Evolutionary conservation across 30 jellyfish, hydroid and myxozoan genomes (phyloP).

Genomic region (Catostylus mosaicus): DNA sequence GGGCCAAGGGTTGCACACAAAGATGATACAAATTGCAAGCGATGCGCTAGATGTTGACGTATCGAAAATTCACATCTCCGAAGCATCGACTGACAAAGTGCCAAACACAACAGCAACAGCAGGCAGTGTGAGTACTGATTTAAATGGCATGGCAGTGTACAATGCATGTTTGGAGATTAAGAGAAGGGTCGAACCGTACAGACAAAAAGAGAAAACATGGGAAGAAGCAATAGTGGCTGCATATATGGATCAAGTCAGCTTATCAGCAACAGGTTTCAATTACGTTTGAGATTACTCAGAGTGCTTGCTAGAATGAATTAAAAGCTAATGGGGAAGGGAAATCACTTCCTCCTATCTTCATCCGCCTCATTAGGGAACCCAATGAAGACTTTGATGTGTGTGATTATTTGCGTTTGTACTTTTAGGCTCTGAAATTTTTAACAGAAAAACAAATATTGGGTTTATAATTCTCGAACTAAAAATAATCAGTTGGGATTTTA

Average conservation of each 20-base stretch:
- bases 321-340: no score
- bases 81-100: conserved; percentile 51
- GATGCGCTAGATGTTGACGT: conserved; percentile 23
- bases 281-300: no score
- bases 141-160: conserved; percentile 57
- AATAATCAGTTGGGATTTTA: no score
- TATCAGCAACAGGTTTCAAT: conserved; percentile 55
- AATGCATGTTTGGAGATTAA: conserved; percentile 47
- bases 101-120: conserved; percentile 60
- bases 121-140: conserved; percentile 47
- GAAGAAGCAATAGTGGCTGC: conserved; percentile 47
- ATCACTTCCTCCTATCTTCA: no score
- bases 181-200: conserved; percentile 34
- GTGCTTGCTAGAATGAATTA: no score
- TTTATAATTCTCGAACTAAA: no score
- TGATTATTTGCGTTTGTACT: no score
- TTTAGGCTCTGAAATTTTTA: no score
- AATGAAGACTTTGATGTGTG: no score
- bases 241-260: conserved; percentile 41
- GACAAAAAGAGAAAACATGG: conserved; percentile 24
- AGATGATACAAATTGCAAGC: conserved; percentile 26
- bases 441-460: no score
- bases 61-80: conserved; percentile 19
- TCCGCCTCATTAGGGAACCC: no score
- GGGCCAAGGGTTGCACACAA: conserved; percentile 59